phyloP scores from a whole-genome alignment of 2,888 invertebrate species.

The Sarcophaga subvicina region DNA sequence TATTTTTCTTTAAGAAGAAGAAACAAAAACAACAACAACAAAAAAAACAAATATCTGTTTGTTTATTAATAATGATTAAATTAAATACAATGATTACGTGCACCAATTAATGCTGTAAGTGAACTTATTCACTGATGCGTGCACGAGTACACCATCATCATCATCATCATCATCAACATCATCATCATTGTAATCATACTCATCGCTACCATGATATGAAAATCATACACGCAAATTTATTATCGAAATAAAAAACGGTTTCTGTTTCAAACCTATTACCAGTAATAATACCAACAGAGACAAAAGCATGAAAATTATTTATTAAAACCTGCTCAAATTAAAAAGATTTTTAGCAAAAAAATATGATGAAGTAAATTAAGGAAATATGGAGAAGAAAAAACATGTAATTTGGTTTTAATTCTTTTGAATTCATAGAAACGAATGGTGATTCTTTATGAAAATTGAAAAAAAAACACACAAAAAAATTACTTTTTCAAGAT shows the following conservation, averaged over 20 bases:
- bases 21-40: background rate
- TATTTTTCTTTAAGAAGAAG: conserved; percentile 8
- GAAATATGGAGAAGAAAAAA: no score
- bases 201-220: background rate
- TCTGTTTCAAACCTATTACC: no score
- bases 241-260: background rate
- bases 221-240: conserved; percentile 40
- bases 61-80: conserved; percentile 23
- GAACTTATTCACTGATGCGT: conserved; percentile 56
- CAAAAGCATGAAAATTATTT: no score
- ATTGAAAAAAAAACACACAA: no score
- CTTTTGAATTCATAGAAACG: no score
- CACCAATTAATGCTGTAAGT: conserved; percentile 63
- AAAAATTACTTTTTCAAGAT: no score
- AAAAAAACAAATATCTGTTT: background rate
- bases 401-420: no score
- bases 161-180: background rate
- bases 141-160: background rate
- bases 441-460: no score
- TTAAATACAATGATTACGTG: conserved; percentile 55
- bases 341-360: no score
- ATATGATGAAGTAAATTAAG: no score
- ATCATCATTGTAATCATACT: background rate
- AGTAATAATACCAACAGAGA: no score
- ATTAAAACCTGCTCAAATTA: no score